Evolutionary conservation across 2,888 invertebrate species (phyloP).

Genomic region (Dasysyrphus tricinctus): DNA sequence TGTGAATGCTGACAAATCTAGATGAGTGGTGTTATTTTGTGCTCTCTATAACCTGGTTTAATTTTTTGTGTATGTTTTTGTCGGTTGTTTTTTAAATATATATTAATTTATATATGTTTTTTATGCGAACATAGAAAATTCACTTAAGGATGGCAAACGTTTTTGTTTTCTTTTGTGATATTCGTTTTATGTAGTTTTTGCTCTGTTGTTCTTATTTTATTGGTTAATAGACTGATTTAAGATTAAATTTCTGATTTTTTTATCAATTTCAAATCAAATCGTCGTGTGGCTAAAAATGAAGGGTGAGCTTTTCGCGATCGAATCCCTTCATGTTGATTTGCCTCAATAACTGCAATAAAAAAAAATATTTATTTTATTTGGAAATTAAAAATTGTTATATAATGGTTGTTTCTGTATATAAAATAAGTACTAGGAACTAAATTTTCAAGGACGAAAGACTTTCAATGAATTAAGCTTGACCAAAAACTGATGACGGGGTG

Average conservation of each 20-base stretch:
- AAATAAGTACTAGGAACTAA: no score
- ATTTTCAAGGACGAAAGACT: no score
- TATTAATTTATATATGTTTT: slow-evolving; percentile 50
- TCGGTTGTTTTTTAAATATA: slow-evolving; percentile 7
- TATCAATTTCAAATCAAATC: slow-evolving; percentile 71
- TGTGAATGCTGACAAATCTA: slow-evolving; percentile 45
- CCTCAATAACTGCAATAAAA: slow-evolving; percentile 75
- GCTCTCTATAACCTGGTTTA: slow-evolving; percentile 42
- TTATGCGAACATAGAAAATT: slow-evolving; percentile 60
- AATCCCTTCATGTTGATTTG: slow-evolving; percentile 76
- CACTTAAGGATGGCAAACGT: slow-evolving; percentile 67
- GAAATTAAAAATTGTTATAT: neutral
- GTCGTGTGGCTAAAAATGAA: slow-evolving; percentile 71
- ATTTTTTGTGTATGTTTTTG: slow-evolving; percentile 54
- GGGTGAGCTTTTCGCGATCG: slow-evolving; percentile 73
- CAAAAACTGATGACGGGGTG: no score
- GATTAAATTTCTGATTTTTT: slow-evolving; percentile 1
- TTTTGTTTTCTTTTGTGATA: slow-evolving; percentile 62
- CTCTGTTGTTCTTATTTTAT: slow-evolving; percentile 34
- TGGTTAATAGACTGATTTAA: slow-evolving; percentile 14
- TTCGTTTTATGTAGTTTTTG: slow-evolving; percentile 52
- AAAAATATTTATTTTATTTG: slow-evolving; percentile 10
- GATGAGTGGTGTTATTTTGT: slow-evolving; percentile 55
- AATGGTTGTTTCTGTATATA: no score
- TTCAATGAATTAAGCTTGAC: no score